phyloP scores from a whole-genome alignment of 2,797 vertebrate genomes.

The Molossus alvarezi region DNA sequence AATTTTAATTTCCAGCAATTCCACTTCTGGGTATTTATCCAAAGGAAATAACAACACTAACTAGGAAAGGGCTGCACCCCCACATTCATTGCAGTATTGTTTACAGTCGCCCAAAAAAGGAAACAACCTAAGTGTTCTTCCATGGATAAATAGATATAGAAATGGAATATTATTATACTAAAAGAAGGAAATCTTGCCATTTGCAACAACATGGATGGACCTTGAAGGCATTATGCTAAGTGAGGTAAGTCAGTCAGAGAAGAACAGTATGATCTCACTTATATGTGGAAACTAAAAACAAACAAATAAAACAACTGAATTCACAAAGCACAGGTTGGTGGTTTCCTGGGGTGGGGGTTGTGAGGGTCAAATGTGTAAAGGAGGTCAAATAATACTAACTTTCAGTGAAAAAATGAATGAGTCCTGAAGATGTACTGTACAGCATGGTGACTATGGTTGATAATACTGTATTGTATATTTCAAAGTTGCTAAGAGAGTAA shows the following conservation, averaged over 20 bases:
- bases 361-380: fast-evolving
- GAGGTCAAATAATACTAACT: too few species aligned
- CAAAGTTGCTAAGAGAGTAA: not conserved
- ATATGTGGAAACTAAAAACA: not conserved
- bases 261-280: not conserved
- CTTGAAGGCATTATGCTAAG: not conserved
- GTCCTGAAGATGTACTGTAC: not conserved
- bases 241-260: not conserved
- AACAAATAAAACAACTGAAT: not conserved
- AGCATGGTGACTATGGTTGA: not conserved
- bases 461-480: not conserved
- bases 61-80: not conserved
- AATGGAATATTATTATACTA: not conserved
- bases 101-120: not conserved
- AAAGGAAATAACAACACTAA: not conserved
- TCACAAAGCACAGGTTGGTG: not conserved
- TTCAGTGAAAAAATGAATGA: not conserved
- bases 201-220: not conserved
- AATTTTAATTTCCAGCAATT: not conserved
- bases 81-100: not conserved
- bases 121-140: not conserved
- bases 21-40: not conserved
- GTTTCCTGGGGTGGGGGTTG: not conserved
- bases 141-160: not conserved
- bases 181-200: not conserved